Evolutionary conservation across 2,797 vertebrate genomes (phyloP), one percentile per base, ranked within the genome.

Genomic region (Sebastes diploproa): DNA sequence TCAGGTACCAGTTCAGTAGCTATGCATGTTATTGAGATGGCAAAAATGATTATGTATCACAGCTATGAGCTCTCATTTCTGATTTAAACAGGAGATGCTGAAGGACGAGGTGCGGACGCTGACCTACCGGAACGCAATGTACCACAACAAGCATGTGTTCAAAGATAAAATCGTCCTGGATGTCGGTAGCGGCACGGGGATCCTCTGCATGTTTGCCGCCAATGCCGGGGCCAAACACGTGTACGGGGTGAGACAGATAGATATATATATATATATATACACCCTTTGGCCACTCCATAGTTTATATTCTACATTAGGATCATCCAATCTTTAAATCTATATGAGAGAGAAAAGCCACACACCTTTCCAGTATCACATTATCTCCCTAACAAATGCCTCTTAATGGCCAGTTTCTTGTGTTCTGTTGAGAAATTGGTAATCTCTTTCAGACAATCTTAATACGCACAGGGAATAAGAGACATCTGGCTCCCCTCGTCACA

Each of bases 141-240:
- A 99, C 94, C 98, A 99, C 94, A 99, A 99, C 94, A 99, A 99
- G 85, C 98, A 99, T 1, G 96, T 98, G 86, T 99, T 99, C 96
- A 99, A 99, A 92, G 97, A 98, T 92, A 99, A 99, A 89, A 95
- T 98, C 66, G 98, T 99, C 71, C 93, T 99, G 87, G 98, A 99
- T 18, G 98, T 99, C 4, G 98, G 98, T 42, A 99, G 98, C 8
- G 98, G 98, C 42, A 99, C 98, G 0, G 98, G 98, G 68, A 99
- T 99, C 92, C 97, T 99, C 38, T 98, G 97, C 25, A 99, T 99
- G 98, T 99, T 99, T 74, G 98, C 98, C 52, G 98, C 98, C 84
- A 99, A 99, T 77, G 98, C 98, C 1, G 98, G 98, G 63, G 98
- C 98, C 92, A 98, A 97, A 91, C 97, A 99, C 59, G 98, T 99